A percentile compares a stretch with the other conserved stretches of the same genome.
Conservation (phyloP, 2,113 vertebrate genomes). For the Scartelaos histophorus region DNA sequence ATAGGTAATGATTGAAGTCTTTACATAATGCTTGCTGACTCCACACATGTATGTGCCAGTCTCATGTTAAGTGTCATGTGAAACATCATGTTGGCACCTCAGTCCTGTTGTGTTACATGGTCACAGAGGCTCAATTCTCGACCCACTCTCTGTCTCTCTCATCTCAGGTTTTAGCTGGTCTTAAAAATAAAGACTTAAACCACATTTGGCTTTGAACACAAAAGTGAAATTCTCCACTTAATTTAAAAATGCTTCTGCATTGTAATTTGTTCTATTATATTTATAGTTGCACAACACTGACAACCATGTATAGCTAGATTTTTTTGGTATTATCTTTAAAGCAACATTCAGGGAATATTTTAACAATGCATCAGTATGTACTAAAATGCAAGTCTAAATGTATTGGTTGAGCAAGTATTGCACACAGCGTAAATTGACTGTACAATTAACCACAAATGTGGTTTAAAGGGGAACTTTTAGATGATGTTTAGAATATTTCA, state of each 20-base stretch:
- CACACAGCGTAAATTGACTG: too few species aligned
- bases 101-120: slow-evolving; percentile 69
- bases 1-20: neutral
- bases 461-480: too few species aligned
- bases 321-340: too few species aligned
- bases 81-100: slow-evolving; percentile 68
- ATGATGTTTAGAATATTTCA: too few species aligned
- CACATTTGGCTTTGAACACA: neutral
- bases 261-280: slow-evolving; percentile 6
- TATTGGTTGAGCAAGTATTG: too few species aligned
- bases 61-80: slow-evolving; percentile 67
- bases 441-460: too few species aligned
- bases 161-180: slow-evolving; percentile 25
- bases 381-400: too few species aligned
- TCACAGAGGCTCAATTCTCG: slow-evolving; percentile 52
- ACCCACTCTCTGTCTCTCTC: slow-evolving; percentile 23
- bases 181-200: slow-evolving; percentile 16
- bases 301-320: too few species aligned
- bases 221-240: neutral
- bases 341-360: too few species aligned
- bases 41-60: slow-evolving; percentile 25
- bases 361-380: too few species aligned
- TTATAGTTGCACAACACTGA: too few species aligned
- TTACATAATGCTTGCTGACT: neutral
- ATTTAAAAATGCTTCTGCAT: neutral